Percentiles rank a stretch among this genome's conserved stretches.
phyloP scores from a whole-genome alignment of 2,113 vertebrate genomes.

The Cinclus cinclus region DNA sequence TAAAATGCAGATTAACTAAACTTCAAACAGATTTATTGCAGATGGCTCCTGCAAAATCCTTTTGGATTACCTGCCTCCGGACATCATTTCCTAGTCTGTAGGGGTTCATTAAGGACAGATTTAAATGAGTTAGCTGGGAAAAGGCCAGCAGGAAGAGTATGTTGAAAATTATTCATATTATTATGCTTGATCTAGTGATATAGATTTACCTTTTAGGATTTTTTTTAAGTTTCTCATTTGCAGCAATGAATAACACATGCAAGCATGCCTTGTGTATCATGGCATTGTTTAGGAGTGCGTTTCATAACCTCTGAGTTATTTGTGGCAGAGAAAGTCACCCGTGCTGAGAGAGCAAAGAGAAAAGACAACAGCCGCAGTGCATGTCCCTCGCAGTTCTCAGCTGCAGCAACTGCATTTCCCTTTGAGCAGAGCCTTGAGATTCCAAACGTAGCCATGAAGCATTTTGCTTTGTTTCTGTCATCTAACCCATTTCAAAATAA shows the following conservation, averaged over 20 bases:
- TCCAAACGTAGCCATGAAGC: constrained; percentile 39
- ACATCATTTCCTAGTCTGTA: constrained; percentile 68
- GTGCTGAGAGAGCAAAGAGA: background rate
- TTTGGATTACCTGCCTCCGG: constrained; percentile 65
- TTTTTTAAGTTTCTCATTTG: background rate
- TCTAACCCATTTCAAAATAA: constrained; percentile 21
- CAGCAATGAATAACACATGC: background rate
- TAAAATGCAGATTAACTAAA: constrained; percentile 74
- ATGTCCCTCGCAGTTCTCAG: background rate
- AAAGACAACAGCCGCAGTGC: background rate
- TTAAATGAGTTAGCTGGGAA: constrained; percentile 62
- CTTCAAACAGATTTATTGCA: constrained; percentile 66
- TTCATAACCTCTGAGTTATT: background rate
- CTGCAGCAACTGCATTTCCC: constrained; percentile 12
- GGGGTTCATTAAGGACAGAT: constrained; percentile 75
- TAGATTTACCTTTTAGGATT: constrained; percentile 31
- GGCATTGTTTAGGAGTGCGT: background rate
- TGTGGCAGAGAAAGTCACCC: background rate
- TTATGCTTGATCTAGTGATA: background rate
- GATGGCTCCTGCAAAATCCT: constrained; percentile 65
- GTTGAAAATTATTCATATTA: constrained; percentile 54
- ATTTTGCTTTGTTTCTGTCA: constrained; percentile 41
- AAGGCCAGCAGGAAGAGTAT: constrained; percentile 53
- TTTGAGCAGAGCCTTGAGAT: constrained; percentile 41
- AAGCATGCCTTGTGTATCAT: background rate